Evolutionary conservation across 2,797 vertebrate species (phyloP).

Genomic region (Cynopterus sphinx): DNA sequence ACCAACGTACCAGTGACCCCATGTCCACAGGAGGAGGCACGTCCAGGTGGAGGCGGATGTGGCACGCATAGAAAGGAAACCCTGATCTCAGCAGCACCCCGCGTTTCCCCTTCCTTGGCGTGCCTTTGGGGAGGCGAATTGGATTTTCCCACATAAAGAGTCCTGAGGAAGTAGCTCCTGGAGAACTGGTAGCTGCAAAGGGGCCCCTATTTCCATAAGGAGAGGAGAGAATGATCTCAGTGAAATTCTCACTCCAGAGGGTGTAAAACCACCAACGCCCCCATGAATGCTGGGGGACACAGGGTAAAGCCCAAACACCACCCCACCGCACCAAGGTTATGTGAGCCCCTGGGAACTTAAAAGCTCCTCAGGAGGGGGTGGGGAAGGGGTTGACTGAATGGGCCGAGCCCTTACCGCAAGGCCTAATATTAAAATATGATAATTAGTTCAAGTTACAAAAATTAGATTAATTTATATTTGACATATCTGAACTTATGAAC

Average conservation of each 20-base stretch:
- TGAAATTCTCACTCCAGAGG: neutral
- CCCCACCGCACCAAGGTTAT: neutral
- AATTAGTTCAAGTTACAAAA: neutral
- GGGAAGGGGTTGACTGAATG: neutral
- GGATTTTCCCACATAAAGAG: neutral
- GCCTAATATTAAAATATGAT: neutral
- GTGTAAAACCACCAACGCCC: neutral
- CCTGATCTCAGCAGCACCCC: neutral
- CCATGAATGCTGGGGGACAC: neutral
- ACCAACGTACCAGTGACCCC: neutral
- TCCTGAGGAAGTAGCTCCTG: neutral
- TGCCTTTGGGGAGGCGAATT: neutral
- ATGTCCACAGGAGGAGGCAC: rapidly evolving
- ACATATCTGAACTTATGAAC: neutral
- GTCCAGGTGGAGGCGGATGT: neutral
- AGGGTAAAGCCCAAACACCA: neutral
- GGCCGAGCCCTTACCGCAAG: too few species aligned
- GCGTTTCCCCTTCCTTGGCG: neutral
- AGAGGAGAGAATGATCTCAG: neutral
- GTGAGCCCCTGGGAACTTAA: neutral
- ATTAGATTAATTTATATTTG: neutral
- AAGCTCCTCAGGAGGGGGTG: neutral
- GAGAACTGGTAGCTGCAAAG: neutral
- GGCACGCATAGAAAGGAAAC: neutral
- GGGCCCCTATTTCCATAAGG: neutral